These are phyloP conservation scores for Drosophila murphyi DNA, from an alignment of 1,140 invertebrate species.

Conservation along the genomic window DNA sequence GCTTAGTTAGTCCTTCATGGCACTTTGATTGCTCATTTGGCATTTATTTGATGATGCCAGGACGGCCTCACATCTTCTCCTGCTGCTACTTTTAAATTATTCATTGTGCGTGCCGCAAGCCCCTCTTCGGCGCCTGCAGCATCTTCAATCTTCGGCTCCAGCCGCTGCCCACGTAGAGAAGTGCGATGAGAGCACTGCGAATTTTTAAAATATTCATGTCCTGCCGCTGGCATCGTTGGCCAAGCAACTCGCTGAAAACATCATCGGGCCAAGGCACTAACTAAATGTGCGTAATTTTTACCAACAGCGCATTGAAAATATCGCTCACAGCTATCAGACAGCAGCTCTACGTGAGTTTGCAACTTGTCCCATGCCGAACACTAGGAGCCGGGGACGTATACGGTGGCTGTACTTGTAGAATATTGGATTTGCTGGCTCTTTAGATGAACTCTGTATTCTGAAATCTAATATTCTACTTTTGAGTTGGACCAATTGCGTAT, in stretches of 20 bases:
- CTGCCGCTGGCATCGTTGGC: constrained; percentile 66
- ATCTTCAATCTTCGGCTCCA: constrained; percentile 19
- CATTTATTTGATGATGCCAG: constrained; percentile 77
- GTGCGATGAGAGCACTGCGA: constrained; percentile 57
- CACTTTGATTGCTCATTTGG: constrained; percentile 81
- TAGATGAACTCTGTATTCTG: constrained; percentile 25
- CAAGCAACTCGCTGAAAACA: constrained; percentile 62
- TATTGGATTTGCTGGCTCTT: constrained; percentile 50
- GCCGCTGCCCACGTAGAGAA: constrained; percentile 37
- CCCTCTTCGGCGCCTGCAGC: constrained; percentile 8
- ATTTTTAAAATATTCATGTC: constrained; percentile 81
- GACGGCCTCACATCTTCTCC: constrained; percentile 20
- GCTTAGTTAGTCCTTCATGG: constrained; percentile 76
- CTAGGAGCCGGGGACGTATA: neutral
- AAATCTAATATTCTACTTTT: constrained; percentile 2
- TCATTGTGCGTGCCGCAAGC: constrained; percentile 55
- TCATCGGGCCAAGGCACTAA: constrained; percentile 54
- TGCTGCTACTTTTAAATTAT: constrained; percentile 63
- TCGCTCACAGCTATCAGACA: constrained; percentile 56
- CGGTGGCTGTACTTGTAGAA: constrained; percentile 14
- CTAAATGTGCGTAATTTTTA: constrained; percentile 81
- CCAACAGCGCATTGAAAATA: constrained; percentile 76
- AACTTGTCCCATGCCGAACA: constrained; percentile 44
- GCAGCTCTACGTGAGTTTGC: constrained; percentile 64
- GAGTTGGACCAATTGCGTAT: constrained; percentile 15